phyloP scores from a whole-genome alignment of 1,140 invertebrate species.

The Drosophila rufa region DNA sequence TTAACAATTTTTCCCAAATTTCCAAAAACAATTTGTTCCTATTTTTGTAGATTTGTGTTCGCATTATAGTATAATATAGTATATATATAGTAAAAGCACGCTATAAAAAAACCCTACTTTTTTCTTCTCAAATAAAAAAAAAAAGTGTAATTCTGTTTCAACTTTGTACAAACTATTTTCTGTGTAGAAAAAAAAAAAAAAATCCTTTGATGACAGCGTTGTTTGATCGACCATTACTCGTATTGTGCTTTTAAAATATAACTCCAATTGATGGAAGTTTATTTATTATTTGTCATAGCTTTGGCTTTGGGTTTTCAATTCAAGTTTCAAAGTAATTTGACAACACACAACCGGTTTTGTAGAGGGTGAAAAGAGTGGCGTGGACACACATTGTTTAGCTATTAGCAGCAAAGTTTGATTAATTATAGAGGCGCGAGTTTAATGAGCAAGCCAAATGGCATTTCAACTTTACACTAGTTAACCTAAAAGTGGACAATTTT shows the following conservation, averaged over 20 bases:
- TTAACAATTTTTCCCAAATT: too few species aligned
- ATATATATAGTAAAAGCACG: too few species aligned
- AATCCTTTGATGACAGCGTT: constrained; percentile 28
- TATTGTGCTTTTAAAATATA: constrained; percentile 20
- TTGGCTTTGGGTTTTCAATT: constrained; percentile 39
- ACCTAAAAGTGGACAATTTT: not conserved
- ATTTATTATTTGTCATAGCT: constrained; percentile 21
- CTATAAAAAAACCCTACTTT: too few species aligned
- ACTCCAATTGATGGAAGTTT: constrained; percentile 16
- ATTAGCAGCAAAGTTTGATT: constrained; percentile 75
- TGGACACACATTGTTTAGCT: constrained; percentile 66
- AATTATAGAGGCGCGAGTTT: constrained; percentile 62
- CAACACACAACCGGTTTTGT: constrained; percentile 51
- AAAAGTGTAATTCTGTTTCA: not conserved
- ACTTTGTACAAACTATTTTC: not conserved
- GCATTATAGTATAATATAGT: too few species aligned
- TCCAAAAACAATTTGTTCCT: too few species aligned
- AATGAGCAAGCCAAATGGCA: constrained; percentile 57
- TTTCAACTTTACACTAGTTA: constrained; percentile 43
- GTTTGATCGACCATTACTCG: not conserved
- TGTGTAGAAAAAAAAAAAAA: not conserved
- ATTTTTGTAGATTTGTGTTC: too few species aligned
- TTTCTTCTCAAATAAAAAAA: too few species aligned
- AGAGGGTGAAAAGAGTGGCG: not conserved
- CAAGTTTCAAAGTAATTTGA: constrained; percentile 47